phyloP scores from a whole-genome alignment of 2,113 vertebrate genomes.

The Leptosomus discolor region DNA sequence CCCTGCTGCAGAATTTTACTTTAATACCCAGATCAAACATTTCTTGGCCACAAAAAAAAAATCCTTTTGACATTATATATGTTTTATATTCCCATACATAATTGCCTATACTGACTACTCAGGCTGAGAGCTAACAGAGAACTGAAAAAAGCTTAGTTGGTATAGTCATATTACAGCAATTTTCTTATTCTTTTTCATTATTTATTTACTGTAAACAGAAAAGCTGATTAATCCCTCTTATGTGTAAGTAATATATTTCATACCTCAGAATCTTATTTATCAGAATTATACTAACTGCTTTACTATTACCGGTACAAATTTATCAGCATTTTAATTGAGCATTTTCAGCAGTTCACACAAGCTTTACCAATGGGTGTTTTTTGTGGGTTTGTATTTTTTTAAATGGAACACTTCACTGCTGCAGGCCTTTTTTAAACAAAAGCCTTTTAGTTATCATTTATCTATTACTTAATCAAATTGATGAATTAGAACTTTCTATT shows the following conservation, averaged over 20 bases:
- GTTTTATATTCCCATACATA: slow-evolving; percentile 14
- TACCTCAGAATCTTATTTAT: not conserved
- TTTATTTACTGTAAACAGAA: slow-evolving; percentile 34
- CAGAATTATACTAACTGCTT: not conserved
- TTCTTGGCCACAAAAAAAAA: slow-evolving; percentile 22
- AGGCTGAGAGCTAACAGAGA: not conserved
- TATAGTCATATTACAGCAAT: not conserved
- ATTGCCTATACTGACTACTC: slow-evolving; percentile 4
- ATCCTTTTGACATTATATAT: not conserved
- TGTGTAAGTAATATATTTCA: not conserved
- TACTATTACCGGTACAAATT: not conserved
- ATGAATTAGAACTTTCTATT: not conserved
- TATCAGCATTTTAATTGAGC: not conserved
- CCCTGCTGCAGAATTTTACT: not conserved
- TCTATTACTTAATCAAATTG: not conserved
- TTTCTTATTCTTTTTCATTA: slow-evolving; percentile 41
- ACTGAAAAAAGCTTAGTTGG: not conserved
- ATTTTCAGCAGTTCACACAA: not conserved
- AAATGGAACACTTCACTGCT: not conserved
- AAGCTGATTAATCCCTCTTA: not conserved
- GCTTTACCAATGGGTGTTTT: not conserved
- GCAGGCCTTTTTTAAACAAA: not conserved
- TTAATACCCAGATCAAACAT: slow-evolving; percentile 58
- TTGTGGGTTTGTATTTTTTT: not conserved
- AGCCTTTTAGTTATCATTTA: not conserved